These are phyloP conservation scores for Ectobius pallidus DNA, from an alignment of 2,888 invertebrate genomes.

Conservation along the genomic window DNA sequence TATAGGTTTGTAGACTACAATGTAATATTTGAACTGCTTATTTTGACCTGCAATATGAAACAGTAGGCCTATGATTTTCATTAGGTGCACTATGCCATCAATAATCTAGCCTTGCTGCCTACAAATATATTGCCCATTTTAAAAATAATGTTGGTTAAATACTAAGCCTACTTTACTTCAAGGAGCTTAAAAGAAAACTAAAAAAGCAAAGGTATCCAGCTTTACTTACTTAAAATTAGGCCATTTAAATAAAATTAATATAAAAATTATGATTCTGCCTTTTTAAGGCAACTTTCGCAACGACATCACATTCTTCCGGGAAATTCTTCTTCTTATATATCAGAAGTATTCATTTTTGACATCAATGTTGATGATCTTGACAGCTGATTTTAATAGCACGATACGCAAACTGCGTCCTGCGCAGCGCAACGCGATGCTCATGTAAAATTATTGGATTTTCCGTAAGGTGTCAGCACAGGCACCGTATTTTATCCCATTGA, in stretches of 20 bases:
- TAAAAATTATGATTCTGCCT: neutral
- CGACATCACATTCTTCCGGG: neutral
- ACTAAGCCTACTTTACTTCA: too few relatives aligned
- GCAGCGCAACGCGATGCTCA: neutral
- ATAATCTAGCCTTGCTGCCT: too few relatives aligned
- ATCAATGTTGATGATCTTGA: neutral
- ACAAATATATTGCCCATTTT: too few relatives aligned
- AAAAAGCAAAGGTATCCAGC: neutral
- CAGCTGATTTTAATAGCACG: slow-evolving; percentile 13
- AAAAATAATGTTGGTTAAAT: too few relatives aligned
- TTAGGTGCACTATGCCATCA: too few relatives aligned
- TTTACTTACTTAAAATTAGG: neutral
- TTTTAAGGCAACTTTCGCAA: neutral
- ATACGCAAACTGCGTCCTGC: neutral
- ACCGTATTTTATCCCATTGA: too few relatives aligned
- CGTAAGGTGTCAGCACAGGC: neutral
- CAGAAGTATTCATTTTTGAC: neutral
- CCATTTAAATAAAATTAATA: neutral
- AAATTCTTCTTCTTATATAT: neutral
- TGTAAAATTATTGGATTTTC: neutral
- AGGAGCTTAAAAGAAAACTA: too few relatives aligned
- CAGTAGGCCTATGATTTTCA: too few relatives aligned
- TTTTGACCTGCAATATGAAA: too few relatives aligned
- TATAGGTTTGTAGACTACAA: too few relatives aligned
- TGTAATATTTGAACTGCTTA: too few relatives aligned